A percentile compares a stretch with the other conserved stretches of the same genome.
These are phyloP conservation scores for Zaprionus inermis DNA, from an alignment of 1,140 invertebrate species.

Conservation along the genomic window DNA sequence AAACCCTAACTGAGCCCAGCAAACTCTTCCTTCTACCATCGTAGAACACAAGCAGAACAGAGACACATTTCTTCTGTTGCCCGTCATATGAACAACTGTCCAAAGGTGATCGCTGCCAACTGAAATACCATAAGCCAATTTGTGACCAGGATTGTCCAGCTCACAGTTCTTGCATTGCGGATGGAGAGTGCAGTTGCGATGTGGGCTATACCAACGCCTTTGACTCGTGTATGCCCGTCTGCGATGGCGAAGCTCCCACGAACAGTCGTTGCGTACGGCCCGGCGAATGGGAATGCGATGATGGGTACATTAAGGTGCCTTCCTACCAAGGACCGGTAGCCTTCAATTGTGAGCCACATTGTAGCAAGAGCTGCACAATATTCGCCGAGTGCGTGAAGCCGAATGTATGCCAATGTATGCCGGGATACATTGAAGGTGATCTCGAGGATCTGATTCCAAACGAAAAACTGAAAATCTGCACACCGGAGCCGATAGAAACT, in stretches of 20 bases:
- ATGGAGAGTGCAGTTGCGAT: conserved; percentile 19
- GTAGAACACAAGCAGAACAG: neutral
- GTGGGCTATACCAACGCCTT: neutral
- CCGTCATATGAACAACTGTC: conserved; percentile 8
- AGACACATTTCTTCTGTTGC: conserved; percentile 9
- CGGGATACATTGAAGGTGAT: conserved; percentile 18
- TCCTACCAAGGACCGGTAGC: conserved; percentile 43
- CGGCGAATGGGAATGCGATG: conserved; percentile 28
- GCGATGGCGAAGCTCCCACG: neutral
- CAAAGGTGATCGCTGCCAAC: neutral
- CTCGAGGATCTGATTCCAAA: neutral
- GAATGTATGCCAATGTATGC: conserved; percentile 34
- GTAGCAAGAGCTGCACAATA: conserved; percentile 48
- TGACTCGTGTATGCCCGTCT: conserved; percentile 9
- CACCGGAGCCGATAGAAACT: too few relatives aligned
- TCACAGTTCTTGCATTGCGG: conserved; percentile 18
- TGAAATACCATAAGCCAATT: conserved; percentile 75
- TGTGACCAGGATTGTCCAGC: conserved; percentile 62
- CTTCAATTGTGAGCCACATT: conserved; percentile 84
- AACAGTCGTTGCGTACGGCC: conserved; percentile 17
- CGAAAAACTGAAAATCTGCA: too few relatives aligned
- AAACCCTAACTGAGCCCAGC: neutral
- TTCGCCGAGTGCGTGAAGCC: conserved; percentile 37
- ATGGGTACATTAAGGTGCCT: conserved; percentile 20
- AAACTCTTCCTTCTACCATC: neutral